Percentiles rank a stretch among this genome's conserved stretches.
phyloP scores from a whole-genome alignment of 2,113 vertebrate species.

The Lichenostomus cassidix region DNA sequence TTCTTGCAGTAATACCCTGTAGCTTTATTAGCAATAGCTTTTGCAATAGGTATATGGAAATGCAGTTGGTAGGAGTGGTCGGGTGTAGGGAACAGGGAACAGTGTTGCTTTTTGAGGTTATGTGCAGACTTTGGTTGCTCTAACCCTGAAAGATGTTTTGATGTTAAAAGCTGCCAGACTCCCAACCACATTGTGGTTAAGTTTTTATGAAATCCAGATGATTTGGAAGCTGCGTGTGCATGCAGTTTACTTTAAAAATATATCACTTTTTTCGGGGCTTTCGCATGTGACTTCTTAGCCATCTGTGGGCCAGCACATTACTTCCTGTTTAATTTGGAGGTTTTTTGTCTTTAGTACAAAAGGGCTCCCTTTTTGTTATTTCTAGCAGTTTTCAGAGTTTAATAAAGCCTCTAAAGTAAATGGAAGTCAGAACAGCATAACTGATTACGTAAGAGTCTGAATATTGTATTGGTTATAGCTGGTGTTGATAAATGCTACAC shows the following conservation, averaged over 20 bases:
- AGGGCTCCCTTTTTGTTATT: slow-evolving; percentile 42
- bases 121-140: slow-evolving; percentile 27
- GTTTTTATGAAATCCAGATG: slow-evolving; percentile 78
- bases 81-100: neutral
- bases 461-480: slow-evolving; percentile 62
- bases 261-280: slow-evolving; percentile 40
- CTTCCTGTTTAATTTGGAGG: slow-evolving; percentile 76
- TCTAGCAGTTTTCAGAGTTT: slow-evolving; percentile 57
- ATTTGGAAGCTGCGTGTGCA: slow-evolving; percentile 60
- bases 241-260: slow-evolving; percentile 66
- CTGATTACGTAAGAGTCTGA: slow-evolving; percentile 71
- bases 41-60: neutral
- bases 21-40: neutral
- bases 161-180: slow-evolving; percentile 63
- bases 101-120: slow-evolving; percentile 21
- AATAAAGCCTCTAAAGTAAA: slow-evolving; percentile 65
- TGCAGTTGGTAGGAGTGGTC: neutral
- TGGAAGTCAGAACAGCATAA: slow-evolving; percentile 56
- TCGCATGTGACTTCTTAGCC: slow-evolving; percentile 42
- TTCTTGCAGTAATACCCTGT: neutral
- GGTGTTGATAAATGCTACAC: slow-evolving; percentile 60
- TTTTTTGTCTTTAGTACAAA: slow-evolving; percentile 52
- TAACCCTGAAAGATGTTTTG: slow-evolving; percentile 62
- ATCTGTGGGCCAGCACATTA: slow-evolving; percentile 57
- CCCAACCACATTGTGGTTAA: slow-evolving; percentile 63